Evolutionary conservation across 2,888 invertebrate species (phyloP).

Genomic region (Microplitis manilae): DNA sequence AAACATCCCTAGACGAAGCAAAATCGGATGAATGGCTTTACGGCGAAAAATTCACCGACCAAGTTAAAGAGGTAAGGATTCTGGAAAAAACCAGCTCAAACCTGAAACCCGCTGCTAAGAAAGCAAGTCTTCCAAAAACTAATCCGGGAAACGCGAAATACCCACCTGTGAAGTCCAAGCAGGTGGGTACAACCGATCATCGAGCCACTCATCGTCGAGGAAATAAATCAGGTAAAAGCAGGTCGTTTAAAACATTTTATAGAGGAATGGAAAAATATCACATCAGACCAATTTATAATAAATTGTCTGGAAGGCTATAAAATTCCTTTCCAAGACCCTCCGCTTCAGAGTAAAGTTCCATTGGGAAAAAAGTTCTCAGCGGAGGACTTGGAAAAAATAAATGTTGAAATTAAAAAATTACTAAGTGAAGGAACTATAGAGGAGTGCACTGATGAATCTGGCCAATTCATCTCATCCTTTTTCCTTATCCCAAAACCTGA

Average conservation of each 20-base stretch:
- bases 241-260: constrained; percentile 1
- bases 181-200: constrained; percentile 6
- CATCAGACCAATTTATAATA: constrained; percentile 3
- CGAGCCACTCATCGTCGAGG: background rate
- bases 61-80: background rate
- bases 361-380: background rate
- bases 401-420: constrained; percentile 9
- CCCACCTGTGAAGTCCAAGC: background rate
- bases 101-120: background rate
- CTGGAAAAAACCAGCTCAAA: background rate
- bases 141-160: background rate
- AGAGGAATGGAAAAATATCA: background rate
- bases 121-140: background rate
- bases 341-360: background rate
- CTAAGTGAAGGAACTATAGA: background rate
- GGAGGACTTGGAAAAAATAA: background rate
- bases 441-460: background rate
- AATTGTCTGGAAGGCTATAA: constrained; percentile 8
- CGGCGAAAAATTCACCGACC: background rate
- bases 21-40: background rate
- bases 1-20: background rate
- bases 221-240: background rate
- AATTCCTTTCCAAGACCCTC: constrained; percentile 2
- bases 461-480: background rate
- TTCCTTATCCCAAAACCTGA: constrained; percentile 20